Conservation (phyloP, 2,888 invertebrate species). For the Euzophera pinguis region DNA sequence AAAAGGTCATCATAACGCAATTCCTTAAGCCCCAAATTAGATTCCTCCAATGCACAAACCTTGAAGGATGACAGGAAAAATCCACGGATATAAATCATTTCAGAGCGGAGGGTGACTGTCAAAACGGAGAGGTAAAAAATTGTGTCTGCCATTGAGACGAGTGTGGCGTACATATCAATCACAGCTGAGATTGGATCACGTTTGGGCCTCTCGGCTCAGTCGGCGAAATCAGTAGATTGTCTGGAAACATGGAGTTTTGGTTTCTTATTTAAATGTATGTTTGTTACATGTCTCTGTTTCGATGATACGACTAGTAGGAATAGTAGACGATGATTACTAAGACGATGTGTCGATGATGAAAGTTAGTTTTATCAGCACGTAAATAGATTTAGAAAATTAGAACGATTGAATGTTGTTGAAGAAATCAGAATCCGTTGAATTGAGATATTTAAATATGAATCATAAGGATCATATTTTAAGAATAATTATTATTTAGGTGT, state of each 20-base stretch:
- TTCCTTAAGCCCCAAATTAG: conserved; percentile 2
- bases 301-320: too few relatives aligned
- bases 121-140: conserved; percentile 50
- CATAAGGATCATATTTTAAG: too few relatives aligned
- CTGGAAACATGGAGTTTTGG: conserved; percentile 5
- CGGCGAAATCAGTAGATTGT: conserved; percentile 17
- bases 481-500: too few relatives aligned
- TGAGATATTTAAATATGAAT: too few relatives aligned
- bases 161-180: conserved; percentile 48
- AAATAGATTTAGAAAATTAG: too few relatives aligned
- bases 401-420: too few relatives aligned
- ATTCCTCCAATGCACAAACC: conserved; percentile 3
- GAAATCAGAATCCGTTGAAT: too few relatives aligned
- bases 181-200: conserved; percentile 54
- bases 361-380: too few relatives aligned
- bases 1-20: neutral
- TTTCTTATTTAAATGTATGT: neutral
- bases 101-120: conserved; percentile 36
- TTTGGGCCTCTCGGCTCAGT: conserved; percentile 28
- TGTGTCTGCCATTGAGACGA: conserved; percentile 36
- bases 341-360: too few relatives aligned
- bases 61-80: conserved; percentile 20
- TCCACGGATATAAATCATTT: conserved; percentile 40
- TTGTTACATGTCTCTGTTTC: neutral
- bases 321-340: too few relatives aligned